Conservation (phyloP, 1,140 invertebrate species). For the Zaprionus kolodkinae region DNA sequence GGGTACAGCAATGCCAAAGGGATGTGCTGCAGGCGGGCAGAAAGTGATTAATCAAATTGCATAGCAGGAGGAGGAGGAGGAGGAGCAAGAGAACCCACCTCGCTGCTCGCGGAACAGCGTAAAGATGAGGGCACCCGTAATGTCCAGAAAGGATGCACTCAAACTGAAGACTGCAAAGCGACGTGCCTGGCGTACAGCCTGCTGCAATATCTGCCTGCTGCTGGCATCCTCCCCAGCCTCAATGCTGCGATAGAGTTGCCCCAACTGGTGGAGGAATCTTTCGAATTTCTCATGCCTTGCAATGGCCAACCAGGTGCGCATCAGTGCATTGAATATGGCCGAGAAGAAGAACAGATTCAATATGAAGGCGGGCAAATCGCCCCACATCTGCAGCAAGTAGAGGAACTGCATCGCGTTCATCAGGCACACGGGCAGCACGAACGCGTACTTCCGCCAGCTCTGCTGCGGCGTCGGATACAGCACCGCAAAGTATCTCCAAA, state of each 20-base stretch:
- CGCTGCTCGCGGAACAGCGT: conserved; percentile 58
- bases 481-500: conserved; percentile 66
- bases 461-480: conserved; percentile 51
- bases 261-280: conserved; percentile 55
- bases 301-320: conserved; percentile 73
- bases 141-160: conserved; percentile 65
- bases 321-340: conserved; percentile 71
- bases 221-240: conserved; percentile 29
- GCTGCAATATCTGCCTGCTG: conserved; percentile 29
- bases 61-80: not conserved
- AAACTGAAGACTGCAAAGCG: conserved; percentile 70
- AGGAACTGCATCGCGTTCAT: conserved; percentile 78
- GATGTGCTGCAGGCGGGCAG: conserved; percentile 56
- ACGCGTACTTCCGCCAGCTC: conserved; percentile 66
- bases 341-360: conserved; percentile 75
- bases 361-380: conserved; percentile 69
- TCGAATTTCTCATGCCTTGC: conserved; percentile 58
- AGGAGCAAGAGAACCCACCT: conserved; percentile 41
- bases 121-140: conserved; percentile 61
- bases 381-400: conserved; percentile 71
- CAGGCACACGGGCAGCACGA: conserved; percentile 65
- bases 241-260: conserved; percentile 50
- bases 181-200: conserved; percentile 43
- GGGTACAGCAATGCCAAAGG: conserved; percentile 71
- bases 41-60: not conserved